These are phyloP conservation scores for Dysdera silvatica DNA, from an alignment of 1,140 invertebrate species.

Conservation along the genomic window DNA sequence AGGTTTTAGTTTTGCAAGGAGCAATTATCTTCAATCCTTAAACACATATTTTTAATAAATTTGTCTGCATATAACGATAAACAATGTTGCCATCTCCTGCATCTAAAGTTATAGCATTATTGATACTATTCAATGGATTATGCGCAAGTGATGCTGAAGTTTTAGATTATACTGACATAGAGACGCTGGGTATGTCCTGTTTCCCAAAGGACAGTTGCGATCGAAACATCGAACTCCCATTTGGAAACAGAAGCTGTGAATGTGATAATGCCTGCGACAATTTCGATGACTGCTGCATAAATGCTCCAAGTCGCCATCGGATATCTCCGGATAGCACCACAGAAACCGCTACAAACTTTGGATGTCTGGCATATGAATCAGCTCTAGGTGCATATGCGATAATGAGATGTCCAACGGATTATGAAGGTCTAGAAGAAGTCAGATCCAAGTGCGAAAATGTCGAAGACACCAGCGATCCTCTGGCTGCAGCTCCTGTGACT, in stretches of 20 bases:
- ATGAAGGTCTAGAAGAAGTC: not conserved
- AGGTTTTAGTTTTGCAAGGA: too few species aligned
- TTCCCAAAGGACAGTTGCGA: not conserved
- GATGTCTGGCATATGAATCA: not conserved
- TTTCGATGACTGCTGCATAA: conserved; percentile 11
- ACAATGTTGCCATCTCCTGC: too few species aligned
- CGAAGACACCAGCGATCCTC: conserved; percentile 39
- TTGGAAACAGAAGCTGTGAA: not conserved
- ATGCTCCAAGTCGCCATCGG: not conserved
- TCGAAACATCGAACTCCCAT: not conserved
- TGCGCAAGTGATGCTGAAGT: too few species aligned
- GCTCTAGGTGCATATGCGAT: not conserved
- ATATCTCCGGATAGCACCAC: too few species aligned
- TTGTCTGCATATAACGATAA: too few species aligned
- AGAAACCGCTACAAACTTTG: too few species aligned
- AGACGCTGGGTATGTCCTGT: not conserved
- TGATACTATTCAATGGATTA: too few species aligned
- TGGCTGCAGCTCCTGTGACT: conserved; percentile 46
- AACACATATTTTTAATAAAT: too few species aligned
- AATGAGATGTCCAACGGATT: not conserved
- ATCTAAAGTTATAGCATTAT: too few species aligned
- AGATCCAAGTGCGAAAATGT: not conserved
- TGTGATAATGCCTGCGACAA: not conserved
- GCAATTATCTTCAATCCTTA: too few species aligned
- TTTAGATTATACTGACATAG: not conserved